phyloP scores from a whole-genome alignment of 2,113 vertebrate genomes.

The Nothoprocta pentlandii region DNA sequence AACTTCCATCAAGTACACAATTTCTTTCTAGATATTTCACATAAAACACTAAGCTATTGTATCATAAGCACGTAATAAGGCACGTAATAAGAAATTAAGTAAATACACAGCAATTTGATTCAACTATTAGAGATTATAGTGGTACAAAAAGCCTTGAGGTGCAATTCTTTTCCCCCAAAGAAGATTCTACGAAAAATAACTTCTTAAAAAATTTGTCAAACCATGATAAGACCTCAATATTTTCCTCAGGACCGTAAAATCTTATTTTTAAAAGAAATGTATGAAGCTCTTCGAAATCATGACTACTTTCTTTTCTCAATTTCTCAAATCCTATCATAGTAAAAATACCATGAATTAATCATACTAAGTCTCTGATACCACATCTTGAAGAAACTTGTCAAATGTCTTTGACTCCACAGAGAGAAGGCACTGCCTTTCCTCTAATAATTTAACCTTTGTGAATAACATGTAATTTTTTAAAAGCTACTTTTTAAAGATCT shows the following conservation, averaged over 20 bases:
- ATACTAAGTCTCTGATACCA: conserved; percentile 16
- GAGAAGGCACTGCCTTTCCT: conserved; percentile 63
- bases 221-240: conserved; percentile 86
- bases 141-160: conserved; percentile 85
- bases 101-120: conserved; percentile 85
- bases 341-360: conserved; percentile 5
- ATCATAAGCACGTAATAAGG: conserved; percentile 87
- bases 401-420: neutral
- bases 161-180: conserved; percentile 75
- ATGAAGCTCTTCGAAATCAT: conserved; percentile 69
- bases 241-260: conserved; percentile 84
- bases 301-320: conserved; percentile 65
- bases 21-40: conserved; percentile 80
- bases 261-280: conserved; percentile 70
- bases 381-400: conserved; percentile 36
- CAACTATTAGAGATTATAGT: conserved; percentile 83
- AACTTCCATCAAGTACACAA: conserved; percentile 78
- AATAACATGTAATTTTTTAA: neutral
- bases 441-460: conserved; percentile 39
- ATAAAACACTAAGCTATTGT: conserved; percentile 80
- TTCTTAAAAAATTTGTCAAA: conserved; percentile 87
- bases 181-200: conserved; percentile 88
- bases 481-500: neutral
- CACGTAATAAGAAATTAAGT: conserved; percentile 88
- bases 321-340: conserved; percentile 47